Conservation (phyloP, 1,140 invertebrate species). For the Saccostrea glomerata region DNA sequence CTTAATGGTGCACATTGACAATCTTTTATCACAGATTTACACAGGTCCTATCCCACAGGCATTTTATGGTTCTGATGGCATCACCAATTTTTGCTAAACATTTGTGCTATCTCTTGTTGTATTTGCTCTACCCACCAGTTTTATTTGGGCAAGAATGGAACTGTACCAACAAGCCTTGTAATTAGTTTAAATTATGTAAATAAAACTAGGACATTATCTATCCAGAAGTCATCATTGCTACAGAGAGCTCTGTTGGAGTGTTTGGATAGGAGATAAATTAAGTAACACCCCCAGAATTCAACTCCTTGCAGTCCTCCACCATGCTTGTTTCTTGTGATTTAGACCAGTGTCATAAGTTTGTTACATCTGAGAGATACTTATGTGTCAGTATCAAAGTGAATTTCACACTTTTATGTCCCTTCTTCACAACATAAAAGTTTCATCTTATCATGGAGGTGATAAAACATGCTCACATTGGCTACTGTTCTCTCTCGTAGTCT, state of each 20-base stretch:
- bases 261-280: slow-evolving; percentile 31
- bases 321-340: not conserved
- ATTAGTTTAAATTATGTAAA: slow-evolving; percentile 37
- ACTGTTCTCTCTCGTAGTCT: not conserved
- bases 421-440: slow-evolving; percentile 32
- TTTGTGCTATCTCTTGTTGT: slow-evolving; percentile 30
- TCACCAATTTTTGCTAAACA: slow-evolving; percentile 21
- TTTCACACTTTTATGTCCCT: slow-evolving; percentile 36
- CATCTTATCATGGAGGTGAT: not conserved
- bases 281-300: slow-evolving; percentile 11
- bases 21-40: not conserved
- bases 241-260: not conserved
- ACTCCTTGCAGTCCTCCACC: not conserved
- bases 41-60: slow-evolving; percentile 8
- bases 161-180: slow-evolving; percentile 32
- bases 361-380: slow-evolving; percentile 36
- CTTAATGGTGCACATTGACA: not conserved
- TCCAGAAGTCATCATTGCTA: slow-evolving; percentile 35
- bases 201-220: slow-evolving; percentile 34
- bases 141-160: slow-evolving; percentile 36
- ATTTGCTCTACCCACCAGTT: slow-evolving; percentile 35
- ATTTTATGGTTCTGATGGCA: slow-evolving; percentile 15
- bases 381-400: slow-evolving; percentile 36
- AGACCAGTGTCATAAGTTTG: not conserved
- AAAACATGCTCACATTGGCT: not conserved